phyloP scores from a whole-genome alignment of 2,888 invertebrate species.

The Dione vanillae region DNA sequence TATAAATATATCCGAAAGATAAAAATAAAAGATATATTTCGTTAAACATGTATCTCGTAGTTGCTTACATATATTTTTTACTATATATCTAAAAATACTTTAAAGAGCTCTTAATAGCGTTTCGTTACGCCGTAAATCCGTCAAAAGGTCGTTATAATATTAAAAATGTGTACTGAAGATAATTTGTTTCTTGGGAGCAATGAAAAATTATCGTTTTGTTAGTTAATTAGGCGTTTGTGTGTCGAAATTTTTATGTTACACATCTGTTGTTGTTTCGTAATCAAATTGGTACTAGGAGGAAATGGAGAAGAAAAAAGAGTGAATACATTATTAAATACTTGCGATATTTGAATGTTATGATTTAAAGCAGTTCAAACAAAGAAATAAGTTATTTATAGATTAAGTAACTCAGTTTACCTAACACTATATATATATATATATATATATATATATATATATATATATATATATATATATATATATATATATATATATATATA shows the following conservation, averaged over 20 bases:
- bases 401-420: too few species aligned
- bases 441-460: too few species aligned
- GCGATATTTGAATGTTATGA: too few species aligned
- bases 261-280: constrained; percentile 17
- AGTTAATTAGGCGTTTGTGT: constrained; percentile 14
- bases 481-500: background rate
- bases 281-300: background rate
- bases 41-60: background rate
- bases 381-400: too few species aligned
- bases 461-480: background rate
- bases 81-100: constrained; percentile 13
- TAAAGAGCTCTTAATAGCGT: constrained; percentile 24
- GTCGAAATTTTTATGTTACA: constrained; percentile 25
- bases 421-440: too few species aligned
- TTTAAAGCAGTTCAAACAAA: too few species aligned
- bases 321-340: too few species aligned
- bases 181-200: constrained; percentile 14
- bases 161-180: constrained; percentile 17
- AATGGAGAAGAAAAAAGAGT: too few species aligned
- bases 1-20: too few species aligned
- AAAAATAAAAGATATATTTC: background rate
- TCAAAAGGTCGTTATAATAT: constrained; percentile 38
- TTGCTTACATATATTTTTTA: background rate
- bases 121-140: constrained; percentile 39
- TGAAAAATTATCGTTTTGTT: constrained; percentile 27